phyloP scores from a whole-genome alignment of 2,888 invertebrate genomes.

The Unio delphinus region DNA sequence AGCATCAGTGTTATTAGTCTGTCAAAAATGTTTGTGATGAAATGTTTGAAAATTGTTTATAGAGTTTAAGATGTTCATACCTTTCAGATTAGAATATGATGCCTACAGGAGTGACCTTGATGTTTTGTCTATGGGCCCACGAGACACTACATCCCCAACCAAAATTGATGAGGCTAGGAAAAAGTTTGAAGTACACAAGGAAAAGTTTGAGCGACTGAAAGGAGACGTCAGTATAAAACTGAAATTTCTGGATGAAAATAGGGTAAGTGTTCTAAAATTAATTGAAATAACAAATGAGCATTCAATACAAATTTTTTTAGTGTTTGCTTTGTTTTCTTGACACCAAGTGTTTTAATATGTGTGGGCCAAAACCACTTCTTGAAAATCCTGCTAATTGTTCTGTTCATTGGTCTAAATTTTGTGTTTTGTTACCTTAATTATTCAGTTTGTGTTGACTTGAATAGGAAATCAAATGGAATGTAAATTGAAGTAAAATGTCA shows the following conservation, averaged over 20 bases:
- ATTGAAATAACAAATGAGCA: neutral
- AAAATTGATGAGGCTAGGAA: constrained; percentile 85
- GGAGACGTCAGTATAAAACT: constrained; percentile 96
- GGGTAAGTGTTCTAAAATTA: constrained; percentile 76
- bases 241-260: constrained; percentile 96
- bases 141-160: constrained; percentile 71
- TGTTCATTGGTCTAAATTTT: too few relatives aligned
- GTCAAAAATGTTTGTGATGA: neutral
- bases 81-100: constrained; percentile 90
- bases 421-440: too few relatives aligned
- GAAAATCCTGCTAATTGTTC: neutral
- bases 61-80: neutral
- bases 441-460: too few relatives aligned
- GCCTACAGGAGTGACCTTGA: constrained; percentile 97
- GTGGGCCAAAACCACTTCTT: neutral
- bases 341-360: too few relatives aligned
- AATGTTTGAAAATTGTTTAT: neutral
- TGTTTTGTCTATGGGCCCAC: constrained; percentile 77
- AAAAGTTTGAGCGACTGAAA: constrained; percentile 91
- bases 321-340: neutral
- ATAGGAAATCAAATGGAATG: too few relatives aligned
- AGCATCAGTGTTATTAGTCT: neutral
- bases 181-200: constrained; percentile 87
- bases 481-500: too few relatives aligned
- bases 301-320: neutral